These are phyloP conservation scores for Chaenocephalus aceratus DNA, from an alignment of 2,113 vertebrate species.

Conservation along the genomic window DNA sequence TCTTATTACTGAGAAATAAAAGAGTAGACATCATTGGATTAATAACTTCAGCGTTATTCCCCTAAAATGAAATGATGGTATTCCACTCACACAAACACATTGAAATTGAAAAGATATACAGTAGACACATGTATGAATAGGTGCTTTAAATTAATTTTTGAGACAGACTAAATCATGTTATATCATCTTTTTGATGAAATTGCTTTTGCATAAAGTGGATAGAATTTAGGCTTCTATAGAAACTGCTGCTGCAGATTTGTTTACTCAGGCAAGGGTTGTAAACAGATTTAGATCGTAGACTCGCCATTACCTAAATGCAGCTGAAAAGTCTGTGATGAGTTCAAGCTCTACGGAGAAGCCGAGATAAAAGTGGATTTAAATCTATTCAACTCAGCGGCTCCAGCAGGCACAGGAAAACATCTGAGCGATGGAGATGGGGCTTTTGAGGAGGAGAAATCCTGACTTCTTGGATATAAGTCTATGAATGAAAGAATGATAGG, in stretches of 20 bases:
- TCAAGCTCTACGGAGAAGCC: not conserved
- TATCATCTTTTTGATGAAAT: not conserved
- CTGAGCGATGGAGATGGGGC: not conserved
- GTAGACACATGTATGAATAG: not conserved
- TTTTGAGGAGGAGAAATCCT: not conserved
- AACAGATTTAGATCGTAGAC: not conserved
- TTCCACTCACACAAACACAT: not conserved
- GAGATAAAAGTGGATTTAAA: conserved; percentile 21
- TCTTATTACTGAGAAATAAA: not conserved
- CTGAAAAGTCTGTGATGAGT: not conserved
- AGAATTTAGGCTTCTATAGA: conserved; percentile 16
- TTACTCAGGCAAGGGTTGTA: not conserved
- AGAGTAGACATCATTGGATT: not conserved
- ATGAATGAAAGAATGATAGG: not conserved
- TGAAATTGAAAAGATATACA: too few species aligned
- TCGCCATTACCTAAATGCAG: not conserved
- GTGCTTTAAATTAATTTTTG: not conserved
- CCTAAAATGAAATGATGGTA: not conserved
- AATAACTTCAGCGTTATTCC: not conserved
- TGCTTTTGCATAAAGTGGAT: not conserved
- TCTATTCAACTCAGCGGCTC: conserved; percentile 29
- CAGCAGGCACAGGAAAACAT: not conserved
- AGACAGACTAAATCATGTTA: not conserved
- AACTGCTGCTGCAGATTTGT: conserved; percentile 8
- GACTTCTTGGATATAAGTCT: not conserved